Evolutionary conservation across 1,140 invertebrate genomes (phyloP), one percentile per base, ranked within the genome.

Genomic region (Mylabris phalerata): DNA sequence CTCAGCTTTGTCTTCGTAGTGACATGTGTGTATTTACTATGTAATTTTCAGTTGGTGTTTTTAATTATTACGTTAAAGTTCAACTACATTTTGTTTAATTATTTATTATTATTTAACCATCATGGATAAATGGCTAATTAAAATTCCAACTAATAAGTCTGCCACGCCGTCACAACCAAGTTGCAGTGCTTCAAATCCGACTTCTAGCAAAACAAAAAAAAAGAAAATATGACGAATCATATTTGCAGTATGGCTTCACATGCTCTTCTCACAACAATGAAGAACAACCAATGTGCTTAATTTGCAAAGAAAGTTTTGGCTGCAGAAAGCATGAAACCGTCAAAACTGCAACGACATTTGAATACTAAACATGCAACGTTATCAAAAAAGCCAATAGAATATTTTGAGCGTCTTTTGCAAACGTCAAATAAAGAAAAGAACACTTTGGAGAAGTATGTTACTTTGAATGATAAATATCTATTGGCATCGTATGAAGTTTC

Each of bases 271-370:
- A 10, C 9, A 42, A 42, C 6, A 10, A 6, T 42, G 9, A 42
- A 9, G 41, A 42, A 42, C 41, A 51, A 41, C 32, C n/a, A 50
- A 48, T 57, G 42, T 67, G 63, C 38, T 59, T 68, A 27, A 62
- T 68, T 61, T 67, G 65, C 55, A 41, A 39, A 48, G 65, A 65
- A n/a, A 63, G 44, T 44, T 55, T 63, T 68, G 55, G 61, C 61
- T 59, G 26, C 49, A 48, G 63, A 67, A 52, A 67, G 56, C 43
- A 67, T 68, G 65, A 69, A 69, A 43, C 64, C 64, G 46, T 67
- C 66, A 45, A 69, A 66, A 44, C 44, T 67, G 47, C 41, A 42
- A 50, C 64, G 60, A 24, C 64, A 67, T 43, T 57, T 67, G n/a
- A 66, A 59, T 38, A 66, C 61, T 41, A 66, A 67, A 60, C 60